These are phyloP conservation scores for Nyctibius grandis DNA, from an alignment of 2,797 vertebrate genomes.

Conservation along the genomic window DNA sequence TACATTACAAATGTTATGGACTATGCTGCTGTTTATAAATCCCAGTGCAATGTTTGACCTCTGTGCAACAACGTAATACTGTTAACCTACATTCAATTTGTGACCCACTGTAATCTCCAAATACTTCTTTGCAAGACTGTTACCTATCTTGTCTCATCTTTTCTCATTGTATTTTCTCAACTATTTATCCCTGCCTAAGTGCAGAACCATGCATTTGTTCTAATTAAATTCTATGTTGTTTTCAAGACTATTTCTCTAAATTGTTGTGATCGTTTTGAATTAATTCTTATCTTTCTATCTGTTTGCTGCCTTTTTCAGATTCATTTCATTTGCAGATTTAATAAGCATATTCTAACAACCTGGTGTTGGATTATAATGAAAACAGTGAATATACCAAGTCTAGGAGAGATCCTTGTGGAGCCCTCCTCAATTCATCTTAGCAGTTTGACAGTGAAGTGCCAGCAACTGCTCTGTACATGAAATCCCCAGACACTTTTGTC, in stretches of 20 bases:
- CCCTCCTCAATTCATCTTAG: not conserved
- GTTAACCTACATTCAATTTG: not conserved
- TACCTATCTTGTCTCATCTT: not conserved
- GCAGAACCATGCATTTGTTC: not conserved
- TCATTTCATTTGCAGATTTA: conserved; percentile 5
- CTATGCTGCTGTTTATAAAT: not conserved
- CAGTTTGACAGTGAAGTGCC: not conserved
- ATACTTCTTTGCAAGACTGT: not conserved
- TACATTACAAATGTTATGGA: not conserved
- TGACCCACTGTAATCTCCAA: not conserved
- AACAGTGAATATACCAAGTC: not conserved
- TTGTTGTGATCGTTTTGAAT: conserved; percentile 16
- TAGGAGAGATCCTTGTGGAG: not conserved
- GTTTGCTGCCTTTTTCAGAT: not conserved
- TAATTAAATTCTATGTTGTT: not conserved
- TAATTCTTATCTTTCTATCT: conserved; percentile 25
- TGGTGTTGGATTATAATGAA: not conserved
- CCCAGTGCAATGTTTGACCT: not conserved
- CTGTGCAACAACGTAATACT: not conserved
- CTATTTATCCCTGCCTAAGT: not conserved
- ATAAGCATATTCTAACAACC: not conserved
- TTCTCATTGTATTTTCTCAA: not conserved
- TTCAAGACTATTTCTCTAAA: conserved; percentile 13
- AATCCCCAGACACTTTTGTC: not conserved
- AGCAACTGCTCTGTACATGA: not conserved